phyloP scores from a whole-genome alignment of 2,888 invertebrate species.

The Calameuta pallipes region DNA sequence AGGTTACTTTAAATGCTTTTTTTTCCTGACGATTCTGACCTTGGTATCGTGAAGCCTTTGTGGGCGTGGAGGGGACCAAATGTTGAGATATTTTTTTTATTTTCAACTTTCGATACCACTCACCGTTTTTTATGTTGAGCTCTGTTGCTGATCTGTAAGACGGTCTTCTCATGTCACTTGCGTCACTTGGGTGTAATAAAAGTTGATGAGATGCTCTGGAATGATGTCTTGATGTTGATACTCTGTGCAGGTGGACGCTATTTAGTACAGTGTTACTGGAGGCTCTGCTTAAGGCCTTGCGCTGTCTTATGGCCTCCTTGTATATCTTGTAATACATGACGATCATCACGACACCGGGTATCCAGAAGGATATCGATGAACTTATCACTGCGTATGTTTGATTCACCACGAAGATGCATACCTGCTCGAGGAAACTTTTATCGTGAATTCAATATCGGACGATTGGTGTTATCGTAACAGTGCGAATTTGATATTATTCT shows the following conservation, averaged over 20 bases:
- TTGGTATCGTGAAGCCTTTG: too few species aligned
- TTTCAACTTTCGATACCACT: constrained; percentile 51
- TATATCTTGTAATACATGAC: constrained; percentile 88
- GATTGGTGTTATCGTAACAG: too few species aligned
- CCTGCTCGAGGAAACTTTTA: constrained; percentile 47
- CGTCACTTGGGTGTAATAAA: constrained; percentile 54
- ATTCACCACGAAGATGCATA: constrained; percentile 87
- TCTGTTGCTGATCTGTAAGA: constrained; percentile 74
- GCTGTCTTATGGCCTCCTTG: constrained; percentile 83
- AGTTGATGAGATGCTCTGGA: constrained; percentile 59
- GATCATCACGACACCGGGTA: constrained; percentile 91
- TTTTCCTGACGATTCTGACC: too few species aligned
- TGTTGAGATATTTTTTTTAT: not conserved
- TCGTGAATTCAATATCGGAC: not conserved
- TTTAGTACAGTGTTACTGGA: constrained; percentile 86
- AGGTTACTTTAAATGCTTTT: too few species aligned
- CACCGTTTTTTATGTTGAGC: constrained; percentile 77
- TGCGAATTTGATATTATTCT: too few species aligned
- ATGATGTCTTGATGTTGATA: constrained; percentile 77
- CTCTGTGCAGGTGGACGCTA: constrained; percentile 84
- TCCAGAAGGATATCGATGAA: constrained; percentile 92
- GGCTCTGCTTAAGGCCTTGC: constrained; percentile 83
- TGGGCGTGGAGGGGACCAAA: too few species aligned
- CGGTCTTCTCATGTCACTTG: constrained; percentile 49
- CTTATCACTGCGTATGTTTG: constrained; percentile 88